phyloP scores from a whole-genome alignment of 2,113 vertebrate genomes.

The Ceyx cyanopectus region DNA sequence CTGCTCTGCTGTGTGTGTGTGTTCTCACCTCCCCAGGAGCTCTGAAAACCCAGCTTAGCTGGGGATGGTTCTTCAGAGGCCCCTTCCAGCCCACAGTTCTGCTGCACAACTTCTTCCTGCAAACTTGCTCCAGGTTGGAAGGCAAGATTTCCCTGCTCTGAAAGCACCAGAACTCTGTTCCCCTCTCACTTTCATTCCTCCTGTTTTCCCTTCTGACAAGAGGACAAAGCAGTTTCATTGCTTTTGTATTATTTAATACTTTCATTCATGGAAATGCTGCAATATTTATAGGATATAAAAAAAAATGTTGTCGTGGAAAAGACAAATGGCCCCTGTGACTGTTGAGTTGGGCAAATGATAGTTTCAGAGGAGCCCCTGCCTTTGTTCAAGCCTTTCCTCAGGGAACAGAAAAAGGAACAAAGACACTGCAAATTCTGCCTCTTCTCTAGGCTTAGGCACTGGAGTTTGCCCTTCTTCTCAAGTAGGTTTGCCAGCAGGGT shows the following conservation, averaged over 20 bases:
- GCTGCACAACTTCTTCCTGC: background rate
- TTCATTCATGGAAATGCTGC: background rate
- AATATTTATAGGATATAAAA: background rate
- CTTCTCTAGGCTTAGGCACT: background rate
- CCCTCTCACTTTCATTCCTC: background rate
- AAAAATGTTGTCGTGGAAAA: background rate
- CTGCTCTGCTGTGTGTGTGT: background rate
- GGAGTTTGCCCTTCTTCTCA: background rate
- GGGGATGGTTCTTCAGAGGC: too few relatives aligned
- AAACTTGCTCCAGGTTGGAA: background rate
- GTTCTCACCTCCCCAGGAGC: background rate
- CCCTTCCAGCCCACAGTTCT: too few relatives aligned
- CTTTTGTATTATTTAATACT: conserved; percentile 15
- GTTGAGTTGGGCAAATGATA: background rate
- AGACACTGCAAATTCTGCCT: background rate
- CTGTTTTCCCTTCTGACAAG: background rate
- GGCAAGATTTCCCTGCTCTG: background rate
- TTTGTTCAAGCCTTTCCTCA: background rate
- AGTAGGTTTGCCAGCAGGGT: background rate
- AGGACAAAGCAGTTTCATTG: background rate
- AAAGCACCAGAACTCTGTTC: background rate
- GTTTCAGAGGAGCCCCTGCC: background rate
- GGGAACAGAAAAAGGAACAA: background rate
- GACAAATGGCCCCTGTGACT: background rate
- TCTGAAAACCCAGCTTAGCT: too few relatives aligned